Evolutionary conservation across 1,140 invertebrate species (phyloP).

Genomic region (Diprion similis): DNA sequence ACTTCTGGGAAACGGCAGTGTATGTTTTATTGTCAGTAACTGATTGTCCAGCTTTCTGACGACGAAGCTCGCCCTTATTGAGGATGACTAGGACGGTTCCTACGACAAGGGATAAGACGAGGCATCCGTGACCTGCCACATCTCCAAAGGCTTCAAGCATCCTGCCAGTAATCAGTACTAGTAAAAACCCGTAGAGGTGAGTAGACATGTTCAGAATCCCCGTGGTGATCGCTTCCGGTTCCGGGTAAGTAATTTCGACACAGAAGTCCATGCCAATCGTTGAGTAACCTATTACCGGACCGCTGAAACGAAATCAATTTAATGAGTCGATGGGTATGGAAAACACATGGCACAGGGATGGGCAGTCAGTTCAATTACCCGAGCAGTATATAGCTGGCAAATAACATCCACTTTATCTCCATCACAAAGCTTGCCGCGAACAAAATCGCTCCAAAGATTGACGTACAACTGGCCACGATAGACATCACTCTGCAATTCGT

Average conservation of each 20-base stretch:
- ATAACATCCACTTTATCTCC: slow-evolving; percentile 37
- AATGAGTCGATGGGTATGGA: not conserved
- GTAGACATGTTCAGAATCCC: slow-evolving; percentile 56
- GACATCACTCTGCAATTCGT: slow-evolving; percentile 65
- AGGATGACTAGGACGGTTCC: no score
- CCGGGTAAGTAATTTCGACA: slow-evolving; percentile 75
- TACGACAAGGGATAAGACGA: no score
- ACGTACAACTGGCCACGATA: slow-evolving; percentile 68
- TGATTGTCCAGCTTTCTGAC: no score
- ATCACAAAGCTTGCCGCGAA: slow-evolving; percentile 68
- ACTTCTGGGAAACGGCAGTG: not conserved
- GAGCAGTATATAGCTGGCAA: slow-evolving; percentile 25
- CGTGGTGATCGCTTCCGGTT: slow-evolving; percentile 69
- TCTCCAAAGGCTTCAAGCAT: no score
- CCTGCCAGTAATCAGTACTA: no score
- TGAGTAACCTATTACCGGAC: slow-evolving; percentile 75
- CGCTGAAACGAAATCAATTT: slow-evolving; percentile 48
- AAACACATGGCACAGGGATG: no score
- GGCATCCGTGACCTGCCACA: no score
- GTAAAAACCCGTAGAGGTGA: no score
- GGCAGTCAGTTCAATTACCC: slow-evolving; percentile 23
- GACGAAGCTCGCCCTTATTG: no score
- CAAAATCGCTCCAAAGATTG: slow-evolving; percentile 64
- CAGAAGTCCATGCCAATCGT: slow-evolving; percentile 76
- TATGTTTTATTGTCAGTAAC: no score